These are phyloP conservation scores for Drosophila bipectinata DNA, from an alignment of 1,140 invertebrate genomes.

Conservation along the genomic window DNA sequence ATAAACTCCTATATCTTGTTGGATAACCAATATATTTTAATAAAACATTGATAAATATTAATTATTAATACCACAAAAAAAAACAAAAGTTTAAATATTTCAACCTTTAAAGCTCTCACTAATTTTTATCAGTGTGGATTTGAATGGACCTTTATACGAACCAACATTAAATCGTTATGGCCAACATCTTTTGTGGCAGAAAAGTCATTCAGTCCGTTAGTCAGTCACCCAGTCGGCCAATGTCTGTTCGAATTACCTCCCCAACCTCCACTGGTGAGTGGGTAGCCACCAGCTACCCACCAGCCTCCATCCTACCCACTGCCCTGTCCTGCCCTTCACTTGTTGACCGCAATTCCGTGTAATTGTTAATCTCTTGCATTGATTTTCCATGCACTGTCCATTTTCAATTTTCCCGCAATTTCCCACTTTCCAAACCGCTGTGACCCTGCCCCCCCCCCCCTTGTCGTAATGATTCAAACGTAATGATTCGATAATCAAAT, in stretches of 20 bases:
- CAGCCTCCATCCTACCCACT: background rate
- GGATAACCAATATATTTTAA: no score
- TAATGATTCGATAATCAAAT: constrained; percentile 61
- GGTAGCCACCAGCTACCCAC: no score
- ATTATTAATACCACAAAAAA: no score
- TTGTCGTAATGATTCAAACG: background rate
- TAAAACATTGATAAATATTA: no score
- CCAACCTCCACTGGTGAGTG: no score
- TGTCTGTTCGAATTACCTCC: no score
- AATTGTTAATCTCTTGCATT: constrained; percentile 76
- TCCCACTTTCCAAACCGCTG: background rate
- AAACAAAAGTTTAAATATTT: background rate
- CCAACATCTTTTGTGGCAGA: constrained; percentile 29
- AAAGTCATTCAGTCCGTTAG: constrained; percentile 20
- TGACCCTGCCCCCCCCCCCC: no score
- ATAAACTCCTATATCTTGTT: no score
- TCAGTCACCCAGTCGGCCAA: background rate
- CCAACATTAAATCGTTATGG: constrained; percentile 63
- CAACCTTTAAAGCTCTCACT: background rate
- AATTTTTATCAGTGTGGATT: constrained; percentile 4
- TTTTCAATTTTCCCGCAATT: background rate
- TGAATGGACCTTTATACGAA: constrained; percentile 4
- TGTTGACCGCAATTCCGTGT: constrained; percentile 64
- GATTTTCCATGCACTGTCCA: constrained; percentile 51
- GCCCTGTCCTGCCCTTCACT: constrained; percentile 12